These are phyloP conservation scores for Tapera naevia DNA, from an alignment of 2,797 vertebrate species.

Conservation along the genomic window DNA sequence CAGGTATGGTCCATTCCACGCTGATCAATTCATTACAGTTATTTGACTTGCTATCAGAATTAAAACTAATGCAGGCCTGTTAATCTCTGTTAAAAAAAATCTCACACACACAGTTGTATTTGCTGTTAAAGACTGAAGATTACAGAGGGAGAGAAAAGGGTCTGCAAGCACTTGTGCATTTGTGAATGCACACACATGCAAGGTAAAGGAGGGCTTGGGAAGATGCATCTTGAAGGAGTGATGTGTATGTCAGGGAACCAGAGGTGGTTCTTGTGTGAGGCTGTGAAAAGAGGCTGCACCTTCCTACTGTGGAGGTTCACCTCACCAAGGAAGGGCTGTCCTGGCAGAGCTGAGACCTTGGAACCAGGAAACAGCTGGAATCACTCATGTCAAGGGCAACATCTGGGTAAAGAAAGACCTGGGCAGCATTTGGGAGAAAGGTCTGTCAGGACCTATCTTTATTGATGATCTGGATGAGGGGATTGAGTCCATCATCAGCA, in stretches of 20 bases:
- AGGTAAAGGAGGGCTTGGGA: background rate
- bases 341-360: background rate
- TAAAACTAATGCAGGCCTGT: background rate
- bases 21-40: background rate
- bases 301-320: background rate
- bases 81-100: background rate
- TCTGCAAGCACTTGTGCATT: accelerated
- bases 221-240: background rate
- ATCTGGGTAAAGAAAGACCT: background rate
- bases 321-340: background rate
- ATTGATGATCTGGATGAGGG: too few relatives aligned
- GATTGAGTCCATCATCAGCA: too few relatives aligned
- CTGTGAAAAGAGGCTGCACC: background rate
- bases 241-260: background rate
- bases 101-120: background rate
- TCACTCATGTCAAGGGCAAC: background rate
- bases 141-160: background rate
- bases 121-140: background rate
- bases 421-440: background rate
- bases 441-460: background rate
- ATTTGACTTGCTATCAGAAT: background rate
- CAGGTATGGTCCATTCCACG: background rate
- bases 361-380: background rate
- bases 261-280: background rate
- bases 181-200: background rate